phyloP scores from a whole-genome alignment of 2,888 invertebrate genomes.

The Stramonita haemastoma region DNA sequence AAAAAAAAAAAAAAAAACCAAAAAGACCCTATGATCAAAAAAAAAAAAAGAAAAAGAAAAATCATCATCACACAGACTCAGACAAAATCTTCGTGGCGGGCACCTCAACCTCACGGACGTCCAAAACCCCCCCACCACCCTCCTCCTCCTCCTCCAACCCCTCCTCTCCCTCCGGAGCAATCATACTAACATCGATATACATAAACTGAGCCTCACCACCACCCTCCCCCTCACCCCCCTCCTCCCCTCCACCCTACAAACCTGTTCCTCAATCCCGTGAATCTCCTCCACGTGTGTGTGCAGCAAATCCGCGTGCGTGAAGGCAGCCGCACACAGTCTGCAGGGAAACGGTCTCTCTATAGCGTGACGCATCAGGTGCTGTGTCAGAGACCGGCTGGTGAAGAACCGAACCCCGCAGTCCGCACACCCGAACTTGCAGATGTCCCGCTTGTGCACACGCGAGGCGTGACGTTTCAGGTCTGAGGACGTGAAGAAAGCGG shows the following conservation, averaged over 20 bases:
- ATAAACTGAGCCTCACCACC: not conserved
- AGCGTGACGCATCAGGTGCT: not conserved
- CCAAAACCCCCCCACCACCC: no score
- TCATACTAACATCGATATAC: not conserved
- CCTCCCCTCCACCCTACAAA: not conserved
- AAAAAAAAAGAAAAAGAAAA: not conserved
- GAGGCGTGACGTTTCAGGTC: slow-evolving; percentile 9
- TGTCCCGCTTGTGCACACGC: not conserved
- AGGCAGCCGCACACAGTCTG: not conserved
- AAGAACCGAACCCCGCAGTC: not conserved
- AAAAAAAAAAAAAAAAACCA: not conserved
- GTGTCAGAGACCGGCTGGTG: not conserved
- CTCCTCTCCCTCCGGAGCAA: not conserved
- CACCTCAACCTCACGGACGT: not conserved
- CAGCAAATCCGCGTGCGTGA: not conserved
- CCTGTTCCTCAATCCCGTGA: not conserved
- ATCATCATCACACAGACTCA: not conserved
- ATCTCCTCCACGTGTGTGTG: not conserved
- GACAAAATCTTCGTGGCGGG: not conserved
- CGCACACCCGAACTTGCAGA: not conserved
- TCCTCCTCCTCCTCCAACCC: not conserved
- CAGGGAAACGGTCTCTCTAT: not conserved
- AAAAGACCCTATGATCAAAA: not conserved
- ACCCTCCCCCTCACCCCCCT: not conserved
- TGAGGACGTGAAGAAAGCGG: slow-evolving; percentile 1